phyloP scores from a whole-genome alignment of 1,140 invertebrate genomes.

The Telenomus remus region DNA sequence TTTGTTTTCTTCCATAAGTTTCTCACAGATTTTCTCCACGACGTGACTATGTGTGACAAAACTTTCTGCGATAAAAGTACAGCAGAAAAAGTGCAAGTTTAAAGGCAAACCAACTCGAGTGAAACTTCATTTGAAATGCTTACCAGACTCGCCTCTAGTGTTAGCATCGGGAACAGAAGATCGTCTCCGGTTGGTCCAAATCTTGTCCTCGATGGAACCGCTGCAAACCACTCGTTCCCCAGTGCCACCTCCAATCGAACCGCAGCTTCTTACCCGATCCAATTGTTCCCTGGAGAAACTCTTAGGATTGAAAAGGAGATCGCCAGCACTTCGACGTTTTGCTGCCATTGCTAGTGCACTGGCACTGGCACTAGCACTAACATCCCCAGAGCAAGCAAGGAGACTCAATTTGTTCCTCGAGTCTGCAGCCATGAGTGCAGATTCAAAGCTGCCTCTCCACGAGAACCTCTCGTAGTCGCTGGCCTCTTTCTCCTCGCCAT shows the following conservation, averaged over 20 bases:
- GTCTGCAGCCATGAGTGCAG: slow-evolving; percentile 87
- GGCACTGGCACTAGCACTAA: slow-evolving; percentile 77
- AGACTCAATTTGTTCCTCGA: slow-evolving; percentile 85
- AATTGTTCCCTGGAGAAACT: slow-evolving; percentile 84
- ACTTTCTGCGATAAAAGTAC: background rate
- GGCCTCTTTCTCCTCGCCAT: slow-evolving; percentile 83
- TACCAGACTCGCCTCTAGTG: slow-evolving; percentile 78
- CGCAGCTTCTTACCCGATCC: slow-evolving; percentile 86
- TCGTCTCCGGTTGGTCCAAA: slow-evolving; percentile 76
- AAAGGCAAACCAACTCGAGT: background rate
- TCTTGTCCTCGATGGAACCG: slow-evolving; percentile 72
- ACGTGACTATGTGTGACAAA: background rate
- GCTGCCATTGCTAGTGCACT: slow-evolving; percentile 81
- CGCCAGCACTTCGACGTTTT: slow-evolving; percentile 85
- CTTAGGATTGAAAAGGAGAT: slow-evolving; percentile 84
- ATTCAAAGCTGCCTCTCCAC: slow-evolving; percentile 93
- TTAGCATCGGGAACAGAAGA: slow-evolving; percentile 83
- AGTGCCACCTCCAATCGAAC: slow-evolving; percentile 83
- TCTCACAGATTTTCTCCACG: background rate
- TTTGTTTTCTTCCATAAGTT: background rate
- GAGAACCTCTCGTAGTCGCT: slow-evolving; percentile 92
- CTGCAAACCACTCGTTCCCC: slow-evolving; percentile 77
- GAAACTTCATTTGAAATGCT: slow-evolving; percentile 28
- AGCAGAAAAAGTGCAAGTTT: too few species aligned
- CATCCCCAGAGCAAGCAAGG: slow-evolving; percentile 79